phyloP scores from a whole-genome alignment of 2,797 vertebrate species.

The Aplochiton taeniatus region DNA sequence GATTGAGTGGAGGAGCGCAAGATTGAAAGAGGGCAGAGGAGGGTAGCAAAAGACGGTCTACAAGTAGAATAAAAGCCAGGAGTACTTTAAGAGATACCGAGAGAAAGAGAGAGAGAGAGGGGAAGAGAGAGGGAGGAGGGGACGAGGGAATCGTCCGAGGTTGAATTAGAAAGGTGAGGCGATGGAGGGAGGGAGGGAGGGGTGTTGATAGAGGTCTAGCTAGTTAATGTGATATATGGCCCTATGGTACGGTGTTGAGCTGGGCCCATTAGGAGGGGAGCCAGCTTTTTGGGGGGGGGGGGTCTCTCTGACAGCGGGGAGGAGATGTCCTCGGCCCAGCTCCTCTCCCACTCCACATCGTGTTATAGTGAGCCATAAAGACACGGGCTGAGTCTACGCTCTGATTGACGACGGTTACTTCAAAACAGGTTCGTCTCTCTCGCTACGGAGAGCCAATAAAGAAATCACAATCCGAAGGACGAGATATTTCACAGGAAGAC shows the following conservation, averaged over 20 bases:
- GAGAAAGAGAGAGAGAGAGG: not conserved
- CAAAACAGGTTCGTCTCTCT: no score
- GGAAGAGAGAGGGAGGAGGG: not conserved
- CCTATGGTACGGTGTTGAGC: not conserved
- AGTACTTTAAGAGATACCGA: no score
- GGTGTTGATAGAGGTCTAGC: not conserved
- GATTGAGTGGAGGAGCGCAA: constrained; percentile 20
- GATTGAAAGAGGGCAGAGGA: not conserved
- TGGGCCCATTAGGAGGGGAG: not conserved
- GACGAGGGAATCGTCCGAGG: not conserved
- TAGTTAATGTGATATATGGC: constrained; percentile 3
- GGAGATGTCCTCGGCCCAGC: no score
- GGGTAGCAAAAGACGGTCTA: not conserved
- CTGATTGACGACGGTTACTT: no score
- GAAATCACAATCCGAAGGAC: no score
- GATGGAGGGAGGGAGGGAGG: not conserved
- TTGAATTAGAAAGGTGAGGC: not conserved
- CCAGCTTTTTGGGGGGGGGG: not conserved
- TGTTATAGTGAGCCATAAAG: no score
- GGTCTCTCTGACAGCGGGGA: no score
- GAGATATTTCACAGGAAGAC: not conserved
- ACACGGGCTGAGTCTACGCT: no score
- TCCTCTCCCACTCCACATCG: no score
- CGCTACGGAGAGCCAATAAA: no score
- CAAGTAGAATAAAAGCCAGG: not conserved